Base-by-base conservation (phyloP, 2,797 vertebrate genomes). In the Euphonia xanthogaster region DNA sequence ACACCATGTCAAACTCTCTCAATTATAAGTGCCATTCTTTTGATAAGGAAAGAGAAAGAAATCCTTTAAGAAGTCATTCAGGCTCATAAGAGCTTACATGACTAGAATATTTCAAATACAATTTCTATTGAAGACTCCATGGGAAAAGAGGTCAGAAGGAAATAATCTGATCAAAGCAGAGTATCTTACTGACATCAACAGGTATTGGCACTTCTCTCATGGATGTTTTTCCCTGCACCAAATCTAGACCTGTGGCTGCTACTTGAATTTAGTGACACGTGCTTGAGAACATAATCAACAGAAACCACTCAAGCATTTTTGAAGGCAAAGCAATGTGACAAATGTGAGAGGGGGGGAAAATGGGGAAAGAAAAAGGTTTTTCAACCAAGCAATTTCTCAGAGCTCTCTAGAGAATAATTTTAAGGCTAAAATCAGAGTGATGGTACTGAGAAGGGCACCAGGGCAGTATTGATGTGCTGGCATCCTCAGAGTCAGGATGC, bases 321-420 rank as follows among this genome's bases (percentile, higher is more conserved):
- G 35, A 68, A 71, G 16, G 44, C 8, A 47, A 72, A 68, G 61
- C 33, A 81, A 93, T 19, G 40, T 40, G 47, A 73, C 24, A 79
- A 76, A 70, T 1, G 1, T 30, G 40, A 14, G 20, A 20, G 19
- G 9, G 3, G n/a, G 21, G 2, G 3, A 17, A 60, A 35, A 4
- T 1, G 2, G 2, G 3, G 8, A 8, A 2, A 9, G 19, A 9
- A 10, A 24, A 23, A 4, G 2, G 12, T 5, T 25, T 63, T 71
- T 66, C 61, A 54, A 70, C 15, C 13, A 18, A 58, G 30, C 27
- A 55, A 31, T 42, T 60, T 81, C 55, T 91, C 39, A 40, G 74
- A 57, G 15, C 25, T 45, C 17, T 93, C 77, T 13, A 51, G 55
- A 30, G 44, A 61, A 40, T 81, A 33, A 31, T 20, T 66, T 73